Conservation (phyloP, 2,113 vertebrate genomes). For the Catharus bicknelli region DNA sequence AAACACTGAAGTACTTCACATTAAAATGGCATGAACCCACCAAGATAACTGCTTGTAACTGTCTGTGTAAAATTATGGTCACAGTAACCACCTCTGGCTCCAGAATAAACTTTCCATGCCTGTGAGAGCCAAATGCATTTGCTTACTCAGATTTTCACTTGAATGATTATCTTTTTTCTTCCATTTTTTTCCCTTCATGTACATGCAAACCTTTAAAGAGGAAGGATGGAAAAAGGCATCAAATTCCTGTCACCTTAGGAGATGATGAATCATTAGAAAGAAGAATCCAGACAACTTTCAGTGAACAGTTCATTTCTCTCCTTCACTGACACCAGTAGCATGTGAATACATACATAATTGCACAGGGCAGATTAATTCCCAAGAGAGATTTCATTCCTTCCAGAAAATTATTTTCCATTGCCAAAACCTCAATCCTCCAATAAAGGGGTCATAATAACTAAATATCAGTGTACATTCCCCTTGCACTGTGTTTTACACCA, state of each 20-base stretch:
- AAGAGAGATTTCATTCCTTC: not conserved
- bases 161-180: not conserved
- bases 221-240: not conserved
- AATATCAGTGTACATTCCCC: not conserved
- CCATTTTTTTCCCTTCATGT: not conserved
- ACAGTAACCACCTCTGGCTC: conserved; percentile 66
- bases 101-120: conserved; percentile 62
- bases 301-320: not conserved
- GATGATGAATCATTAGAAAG: not conserved
- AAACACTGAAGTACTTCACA: conserved; percentile 55
- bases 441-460: not conserved
- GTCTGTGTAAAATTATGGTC: conserved; percentile 68
- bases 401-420: not conserved
- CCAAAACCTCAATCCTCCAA: not conserved
- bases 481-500: not conserved
- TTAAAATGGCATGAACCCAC: conserved; percentile 57
- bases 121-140: conserved; percentile 68
- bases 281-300: not conserved
- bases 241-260: not conserved
- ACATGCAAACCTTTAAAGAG: conserved; percentile 4
- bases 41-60: conserved; percentile 50
- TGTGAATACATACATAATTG: not conserved
- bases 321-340: not conserved
- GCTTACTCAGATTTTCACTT: conserved; percentile 73
- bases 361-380: not conserved